A percentile compares a stretch with the other conserved stretches of the same genome.
phyloP scores from a whole-genome alignment of 2,888 invertebrate species.

The Oligia strigilis region DNA sequence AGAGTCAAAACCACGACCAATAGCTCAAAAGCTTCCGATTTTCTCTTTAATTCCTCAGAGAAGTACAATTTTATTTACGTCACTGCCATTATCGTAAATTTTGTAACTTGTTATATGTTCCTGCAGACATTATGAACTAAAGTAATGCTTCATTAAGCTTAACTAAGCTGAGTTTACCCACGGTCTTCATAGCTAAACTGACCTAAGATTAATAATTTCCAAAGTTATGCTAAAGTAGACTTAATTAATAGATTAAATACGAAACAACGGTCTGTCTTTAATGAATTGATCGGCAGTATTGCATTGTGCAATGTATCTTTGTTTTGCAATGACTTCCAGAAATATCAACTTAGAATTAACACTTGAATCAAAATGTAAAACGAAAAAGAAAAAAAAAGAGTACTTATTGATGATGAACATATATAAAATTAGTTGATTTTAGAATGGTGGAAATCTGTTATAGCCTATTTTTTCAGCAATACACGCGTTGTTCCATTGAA shows the following conservation, averaged over 20 bases:
- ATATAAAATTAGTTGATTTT: neutral
- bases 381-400: neutral
- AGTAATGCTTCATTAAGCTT: conserved; percentile 19
- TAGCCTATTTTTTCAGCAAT: neutral
- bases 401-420: neutral
- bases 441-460: neutral
- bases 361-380: too few species aligned
- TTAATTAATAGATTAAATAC: neutral
- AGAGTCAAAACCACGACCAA: neutral
- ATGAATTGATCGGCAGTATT: neutral
- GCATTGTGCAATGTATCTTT: neutral
- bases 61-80: neutral
- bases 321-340: neutral
- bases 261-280: neutral
- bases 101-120: neutral
- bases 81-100: conserved; percentile 21
- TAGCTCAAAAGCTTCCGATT: neutral
- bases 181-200: neutral
- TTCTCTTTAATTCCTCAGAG: neutral
- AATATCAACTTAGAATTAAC: neutral
- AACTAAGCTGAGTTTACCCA: conserved; percentile 15
- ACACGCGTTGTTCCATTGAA: neutral
- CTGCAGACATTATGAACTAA: conserved; percentile 12
- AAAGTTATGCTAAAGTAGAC: conserved; percentile 9
- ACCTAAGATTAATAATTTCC: conserved; percentile 27